Percentiles rank a stretch among this genome's conserved stretches.
These are phyloP conservation scores for Chrysaora quinquecirrha DNA, from an alignment of 30 jellyfish, hydroid and myxozoan species.

Conservation along the genomic window DNA sequence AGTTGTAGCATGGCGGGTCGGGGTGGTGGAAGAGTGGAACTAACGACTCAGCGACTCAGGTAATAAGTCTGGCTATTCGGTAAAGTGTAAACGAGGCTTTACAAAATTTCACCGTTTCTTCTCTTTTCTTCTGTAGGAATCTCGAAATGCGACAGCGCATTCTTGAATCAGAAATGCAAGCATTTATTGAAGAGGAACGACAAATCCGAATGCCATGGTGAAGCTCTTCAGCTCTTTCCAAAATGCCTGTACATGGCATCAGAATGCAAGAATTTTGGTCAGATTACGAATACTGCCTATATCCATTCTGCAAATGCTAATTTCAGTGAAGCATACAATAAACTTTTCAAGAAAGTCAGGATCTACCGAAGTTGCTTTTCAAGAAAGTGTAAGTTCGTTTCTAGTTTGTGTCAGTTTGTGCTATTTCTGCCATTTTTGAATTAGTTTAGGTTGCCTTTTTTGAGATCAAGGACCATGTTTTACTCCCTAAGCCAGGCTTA, in stretches of 20 bases:
- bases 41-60: no score
- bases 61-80: not conserved
- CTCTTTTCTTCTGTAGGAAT: conserved; percentile 2
- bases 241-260: conserved; percentile 73
- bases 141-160: conserved; percentile 18
- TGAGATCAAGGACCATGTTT: no score
- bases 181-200: conserved; percentile 29
- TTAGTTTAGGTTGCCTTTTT: no score
- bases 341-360: conserved; percentile 26
- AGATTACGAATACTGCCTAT: conserved; percentile 9
- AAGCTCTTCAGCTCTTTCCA: conserved; percentile 57
- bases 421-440: no score
- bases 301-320: conserved; percentile 29
- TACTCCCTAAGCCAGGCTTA: no score
- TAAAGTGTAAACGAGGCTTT: no score
- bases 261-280: conserved; percentile 42
- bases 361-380: conserved; percentile 44
- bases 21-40: no score
- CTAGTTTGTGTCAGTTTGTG: no score
- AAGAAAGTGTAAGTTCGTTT: conserved; percentile 34
- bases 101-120: no score
- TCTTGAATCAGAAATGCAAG: conserved; percentile 30
- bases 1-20: no score
- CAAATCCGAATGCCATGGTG: conserved; percentile 61
- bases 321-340: conserved; percentile 27